Conservation (phyloP, 2,888 invertebrate species). For the Clepsis dumicolana region DNA sequence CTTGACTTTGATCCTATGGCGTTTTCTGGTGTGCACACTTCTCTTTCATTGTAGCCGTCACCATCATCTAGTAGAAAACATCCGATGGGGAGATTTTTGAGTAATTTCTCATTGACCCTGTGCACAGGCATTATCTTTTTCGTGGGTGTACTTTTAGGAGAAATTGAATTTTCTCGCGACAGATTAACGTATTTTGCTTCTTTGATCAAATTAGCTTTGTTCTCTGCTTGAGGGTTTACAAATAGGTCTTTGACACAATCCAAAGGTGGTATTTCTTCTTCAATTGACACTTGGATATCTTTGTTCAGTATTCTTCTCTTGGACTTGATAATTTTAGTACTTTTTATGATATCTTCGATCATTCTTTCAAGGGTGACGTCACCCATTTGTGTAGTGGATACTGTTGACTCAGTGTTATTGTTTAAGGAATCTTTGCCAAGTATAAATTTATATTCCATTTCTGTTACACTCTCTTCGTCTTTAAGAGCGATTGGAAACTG, state of each 20-base stretch:
- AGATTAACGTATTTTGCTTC: conserved; percentile 78
- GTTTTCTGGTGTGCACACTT: conserved; percentile 79
- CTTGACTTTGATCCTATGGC: conserved; percentile 53
- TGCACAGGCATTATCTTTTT: conserved; percentile 70
- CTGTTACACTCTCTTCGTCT: conserved; percentile 79
- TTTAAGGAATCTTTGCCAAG: conserved; percentile 69
- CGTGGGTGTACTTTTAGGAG: conserved; percentile 72
- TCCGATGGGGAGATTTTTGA: conserved; percentile 79
- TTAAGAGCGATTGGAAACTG: conserved; percentile 71
- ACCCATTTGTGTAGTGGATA: conserved; percentile 84
- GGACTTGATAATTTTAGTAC: conserved; percentile 81
- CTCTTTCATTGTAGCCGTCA: conserved; percentile 81
- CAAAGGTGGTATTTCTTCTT: conserved; percentile 64
- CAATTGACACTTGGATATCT: conserved; percentile 50
- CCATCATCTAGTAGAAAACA: conserved; percentile 80
- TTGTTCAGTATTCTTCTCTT: conserved; percentile 71
- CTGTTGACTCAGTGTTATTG: conserved; percentile 75
- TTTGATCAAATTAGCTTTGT: conserved; percentile 75
- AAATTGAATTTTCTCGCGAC: conserved; percentile 78
- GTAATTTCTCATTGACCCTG: conserved; percentile 70
- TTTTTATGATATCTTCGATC: conserved; percentile 88
- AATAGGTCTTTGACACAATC: conserved; percentile 73
- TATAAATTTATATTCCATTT: conserved; percentile 83
- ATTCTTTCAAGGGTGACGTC: conserved; percentile 85
- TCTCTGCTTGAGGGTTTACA: conserved; percentile 75